A percentile compares a stretch with the other conserved stretches of the same genome.
Evolutionary conservation across 2,113 vertebrate genomes (phyloP).

Genomic region (Chitala chitala): DNA sequence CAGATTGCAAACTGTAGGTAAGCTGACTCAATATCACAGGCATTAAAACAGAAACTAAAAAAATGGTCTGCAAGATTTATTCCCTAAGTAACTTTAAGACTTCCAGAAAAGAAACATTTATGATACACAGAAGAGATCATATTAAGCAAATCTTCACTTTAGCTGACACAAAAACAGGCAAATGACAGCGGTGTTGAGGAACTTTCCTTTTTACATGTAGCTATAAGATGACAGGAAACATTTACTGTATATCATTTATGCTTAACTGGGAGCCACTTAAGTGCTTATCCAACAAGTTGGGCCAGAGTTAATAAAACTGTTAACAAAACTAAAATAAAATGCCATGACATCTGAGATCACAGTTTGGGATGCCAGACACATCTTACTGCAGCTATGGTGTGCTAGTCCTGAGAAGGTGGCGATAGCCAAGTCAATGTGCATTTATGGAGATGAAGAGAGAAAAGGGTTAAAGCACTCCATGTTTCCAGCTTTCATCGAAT

Average conservation of each 20-base stretch:
- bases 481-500: conserved; percentile 48
- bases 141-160: background rate
- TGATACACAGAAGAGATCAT: no score
- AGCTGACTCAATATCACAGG: background rate
- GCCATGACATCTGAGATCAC: background rate
- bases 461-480: conserved; percentile 36
- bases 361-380: background rate
- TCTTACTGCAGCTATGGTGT: background rate
- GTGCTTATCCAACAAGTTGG: background rate
- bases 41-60: no score
- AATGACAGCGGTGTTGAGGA: background rate
- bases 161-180: background rate
- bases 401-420: background rate
- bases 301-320: background rate
- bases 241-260: no score
- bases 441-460: conserved; percentile 6
- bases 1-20: background rate
- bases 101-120: no score
- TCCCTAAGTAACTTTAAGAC: no score
- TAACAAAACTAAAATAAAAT: no score
- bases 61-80: no score
- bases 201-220: no score
- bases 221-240: no score
- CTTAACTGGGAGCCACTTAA: background rate
- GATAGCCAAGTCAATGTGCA: background rate